These are phyloP conservation scores for Acleris cristana DNA, from an alignment of 2,888 invertebrate species.

Conservation along the genomic window DNA sequence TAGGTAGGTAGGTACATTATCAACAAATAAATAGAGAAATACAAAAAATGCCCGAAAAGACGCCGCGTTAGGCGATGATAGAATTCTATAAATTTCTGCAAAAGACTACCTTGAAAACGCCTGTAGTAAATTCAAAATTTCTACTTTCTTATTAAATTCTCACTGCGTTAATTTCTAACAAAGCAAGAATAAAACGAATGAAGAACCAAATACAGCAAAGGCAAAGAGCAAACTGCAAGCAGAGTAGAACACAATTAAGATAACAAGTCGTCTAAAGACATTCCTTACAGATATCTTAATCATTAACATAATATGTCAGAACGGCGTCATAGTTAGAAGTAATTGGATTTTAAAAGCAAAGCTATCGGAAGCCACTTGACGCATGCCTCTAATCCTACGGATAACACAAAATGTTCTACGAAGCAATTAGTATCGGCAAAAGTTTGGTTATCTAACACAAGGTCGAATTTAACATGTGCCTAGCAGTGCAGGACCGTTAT, in stretches of 20 bases:
- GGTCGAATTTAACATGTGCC: too few species aligned
- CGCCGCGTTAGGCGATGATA: too few species aligned
- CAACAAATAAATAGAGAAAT: too few species aligned
- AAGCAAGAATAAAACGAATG: neutral
- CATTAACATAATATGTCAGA: conserved; percentile 8
- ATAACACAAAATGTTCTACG: neutral
- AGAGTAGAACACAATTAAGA: conserved; percentile 20
- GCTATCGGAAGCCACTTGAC: conserved; percentile 7
- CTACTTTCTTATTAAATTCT: too few species aligned
- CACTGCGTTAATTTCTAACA: neutral
- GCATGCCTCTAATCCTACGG: neutral
- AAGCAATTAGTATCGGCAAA: too few species aligned
- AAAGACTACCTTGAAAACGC: too few species aligned
- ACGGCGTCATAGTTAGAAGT: neutral
- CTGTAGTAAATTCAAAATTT: too few species aligned
- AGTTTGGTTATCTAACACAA: too few species aligned
- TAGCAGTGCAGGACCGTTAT: too few species aligned
- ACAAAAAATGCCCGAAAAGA: too few species aligned
- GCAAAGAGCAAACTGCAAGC: neutral
- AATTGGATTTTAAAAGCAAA: conserved; percentile 25
- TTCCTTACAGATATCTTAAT: conserved; percentile 18
- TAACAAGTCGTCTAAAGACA: conserved; percentile 23
- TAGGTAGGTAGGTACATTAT: too few species aligned
- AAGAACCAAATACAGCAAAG: neutral
- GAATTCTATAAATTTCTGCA: too few species aligned